Evolutionary conservation across 2,113 vertebrate genomes (phyloP).

Genomic region (Cyrtonyx montezumae): DNA sequence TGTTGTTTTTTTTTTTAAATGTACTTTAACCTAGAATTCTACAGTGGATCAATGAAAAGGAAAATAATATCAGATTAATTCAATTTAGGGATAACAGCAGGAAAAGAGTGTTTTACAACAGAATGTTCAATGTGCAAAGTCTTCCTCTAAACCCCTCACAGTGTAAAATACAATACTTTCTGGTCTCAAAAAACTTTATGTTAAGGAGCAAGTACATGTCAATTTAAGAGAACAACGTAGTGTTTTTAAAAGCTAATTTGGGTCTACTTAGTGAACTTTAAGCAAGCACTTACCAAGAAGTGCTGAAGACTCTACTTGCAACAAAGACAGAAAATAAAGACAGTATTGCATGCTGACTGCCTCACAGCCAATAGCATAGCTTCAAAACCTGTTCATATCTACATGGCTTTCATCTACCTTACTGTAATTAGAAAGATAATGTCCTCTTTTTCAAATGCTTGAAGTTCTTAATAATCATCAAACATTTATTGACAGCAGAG

Average conservation of each 20-base stretch:
- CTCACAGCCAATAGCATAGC: background rate
- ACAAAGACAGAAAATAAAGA: background rate
- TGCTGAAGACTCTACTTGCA: background rate
- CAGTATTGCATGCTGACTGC: background rate
- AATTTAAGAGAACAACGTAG: background rate
- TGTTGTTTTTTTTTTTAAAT: constrained; percentile 31
- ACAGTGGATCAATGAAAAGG: background rate
- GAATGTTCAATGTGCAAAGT: background rate
- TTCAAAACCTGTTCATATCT: background rate
- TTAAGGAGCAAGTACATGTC: background rate
- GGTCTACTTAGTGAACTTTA: background rate
- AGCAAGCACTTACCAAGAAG: background rate
- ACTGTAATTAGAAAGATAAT: background rate
- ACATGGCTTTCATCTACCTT: background rate
- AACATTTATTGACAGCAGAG: background rate
- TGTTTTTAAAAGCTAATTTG: background rate
- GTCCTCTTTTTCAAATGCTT: background rate
- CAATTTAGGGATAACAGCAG: background rate
- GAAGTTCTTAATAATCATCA: background rate
- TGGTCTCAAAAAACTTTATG: background rate
- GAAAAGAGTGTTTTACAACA: background rate
- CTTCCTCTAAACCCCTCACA: background rate
- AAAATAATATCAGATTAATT: background rate
- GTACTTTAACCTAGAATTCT: constrained; percentile 62
- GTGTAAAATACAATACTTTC: background rate